Percentiles rank a stretch among this genome's conserved stretches.
phyloP scores from a whole-genome alignment of 2,797 vertebrate species.

The Pipistrellus kuhlii region DNA sequence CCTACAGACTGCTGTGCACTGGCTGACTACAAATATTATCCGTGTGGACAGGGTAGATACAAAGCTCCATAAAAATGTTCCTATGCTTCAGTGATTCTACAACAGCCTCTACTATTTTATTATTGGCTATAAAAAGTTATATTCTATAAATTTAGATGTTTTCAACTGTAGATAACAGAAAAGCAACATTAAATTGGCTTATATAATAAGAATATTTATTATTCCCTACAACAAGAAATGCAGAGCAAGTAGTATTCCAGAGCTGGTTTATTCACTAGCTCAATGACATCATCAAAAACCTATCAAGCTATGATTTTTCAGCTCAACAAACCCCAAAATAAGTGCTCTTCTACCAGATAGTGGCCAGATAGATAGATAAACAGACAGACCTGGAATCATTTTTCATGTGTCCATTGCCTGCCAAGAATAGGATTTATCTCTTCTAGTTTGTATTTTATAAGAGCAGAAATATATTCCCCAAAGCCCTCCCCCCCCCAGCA shows the following conservation, averaged over 20 bases:
- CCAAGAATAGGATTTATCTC: background rate
- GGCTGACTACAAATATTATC: background rate
- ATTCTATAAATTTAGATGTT: slow-evolving; percentile 6
- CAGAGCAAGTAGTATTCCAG: background rate
- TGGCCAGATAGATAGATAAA: background rate
- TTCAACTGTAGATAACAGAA: slow-evolving; percentile 18
- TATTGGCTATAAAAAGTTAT: slow-evolving; percentile 24
- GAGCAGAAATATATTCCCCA: background rate
- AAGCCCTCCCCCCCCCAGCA: background rate
- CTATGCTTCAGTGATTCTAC: background rate
- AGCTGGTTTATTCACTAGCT: background rate
- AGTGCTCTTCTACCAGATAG: background rate
- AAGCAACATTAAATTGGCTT: slow-evolving; percentile 13
- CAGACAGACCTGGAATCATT: background rate
- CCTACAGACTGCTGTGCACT: background rate
- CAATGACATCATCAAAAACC: background rate
- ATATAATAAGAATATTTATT: background rate
- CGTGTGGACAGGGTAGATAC: background rate
- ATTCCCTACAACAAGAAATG: background rate
- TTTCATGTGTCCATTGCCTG: background rate
- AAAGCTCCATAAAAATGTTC: background rate
- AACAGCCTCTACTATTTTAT: slow-evolving; percentile 9
- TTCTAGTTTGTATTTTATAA: slow-evolving; percentile 1
- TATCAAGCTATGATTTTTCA: background rate
- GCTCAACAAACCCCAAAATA: background rate